Base-by-base conservation (phyloP, 2,888 invertebrate genomes). In the Ariolimax columbianus region DNA sequence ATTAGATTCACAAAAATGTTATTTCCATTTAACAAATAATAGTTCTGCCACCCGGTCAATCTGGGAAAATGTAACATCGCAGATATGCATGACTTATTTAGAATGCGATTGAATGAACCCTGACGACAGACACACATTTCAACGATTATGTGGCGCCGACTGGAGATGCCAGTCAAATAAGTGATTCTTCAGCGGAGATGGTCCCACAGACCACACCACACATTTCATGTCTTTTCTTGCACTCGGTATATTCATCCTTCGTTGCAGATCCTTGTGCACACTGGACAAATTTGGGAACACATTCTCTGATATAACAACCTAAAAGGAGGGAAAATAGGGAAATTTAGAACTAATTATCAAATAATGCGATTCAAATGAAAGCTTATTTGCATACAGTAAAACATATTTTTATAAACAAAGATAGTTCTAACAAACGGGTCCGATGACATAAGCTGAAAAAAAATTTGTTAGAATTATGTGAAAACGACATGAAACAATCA, bases 151-250 rank as follows among this genome's bases (percentile, higher is more conserved):
- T 77, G 36, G 43, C 38, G 23, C 47, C 59, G 77, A 11, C 59
- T 30, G 36, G 59, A 77, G 33, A 77, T 59, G 30, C 38, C 55
- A 59, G n/a, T 77, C 59, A 77, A 19, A 59, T 77, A 47, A 59
- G 36, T 7, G 59, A 3, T 7, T 77, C 59, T 17, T 55, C 55
- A 36, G 36, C 26, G 0, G 36, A 38, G n/a, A 55, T 23, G n/a
- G 3, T 38, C n/a, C 38, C 77, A 17, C 77, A 77, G 36, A 55
- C 1, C 14, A 59, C n/a, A 0, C 77, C 36, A n/a, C 77, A 77
- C 17, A 77, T 26, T 30, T 77, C 77, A 38, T 77, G 77, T 36
- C 36, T 55, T 55, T 36, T 77, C 77, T 77, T 77, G 59, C 77
- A 77, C 11, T 59, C 59, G 0, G 23, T 1, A 38, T 59, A 77